Base-by-base conservation (phyloP, 2,888 invertebrate species). In the Odontocolon sp. region DNA sequence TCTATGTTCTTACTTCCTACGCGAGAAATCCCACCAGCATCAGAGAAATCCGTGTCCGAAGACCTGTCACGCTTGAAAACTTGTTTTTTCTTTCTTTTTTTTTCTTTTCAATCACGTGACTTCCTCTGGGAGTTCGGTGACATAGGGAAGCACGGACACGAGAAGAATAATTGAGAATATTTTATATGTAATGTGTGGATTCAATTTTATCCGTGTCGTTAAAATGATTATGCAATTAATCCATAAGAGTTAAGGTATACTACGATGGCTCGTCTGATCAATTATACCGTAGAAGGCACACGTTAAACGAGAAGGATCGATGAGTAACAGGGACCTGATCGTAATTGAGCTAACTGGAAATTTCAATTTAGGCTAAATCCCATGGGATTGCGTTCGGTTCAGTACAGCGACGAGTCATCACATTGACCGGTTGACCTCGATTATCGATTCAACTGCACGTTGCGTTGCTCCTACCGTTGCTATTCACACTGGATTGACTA, bases 361-460 rank as follows among this genome's bases (percentile, higher is more conserved):
- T 71, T 76, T 76, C 71, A 67, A 71, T 76, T 71, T 40, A 33
- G 66, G 61, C 56, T 36, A 64, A 50, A 68, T 72, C 52, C 64
- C 72, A 36, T 42, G 63, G 63, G 67, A n/a, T 54, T 36, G 18
- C 31, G 42, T 16, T 63, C 45, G 45, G 42, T 36, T 72, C 28
- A 31, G 57, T 42, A 59, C 38, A 52, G 57, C 54, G 18, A 4
- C 31, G 64, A 64, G 38, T 72, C 69, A 76, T 67, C 38, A 69
- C 52, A 73, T 75, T 80, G 78, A 80, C 78, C 80, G 67, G 72
- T 72, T 77, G 78, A 80, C 80, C 80, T 64, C 68, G 57, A 80
- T 80, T 77, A 80, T 81, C 75, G 77, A 76, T 69, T 50, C 28
- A 54, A 28, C 47, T 6, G 31, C 14, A 4, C 42, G 26, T 9